Conservation (phyloP, 2,113 vertebrate genomes). For the Xenus cinereus region DNA sequence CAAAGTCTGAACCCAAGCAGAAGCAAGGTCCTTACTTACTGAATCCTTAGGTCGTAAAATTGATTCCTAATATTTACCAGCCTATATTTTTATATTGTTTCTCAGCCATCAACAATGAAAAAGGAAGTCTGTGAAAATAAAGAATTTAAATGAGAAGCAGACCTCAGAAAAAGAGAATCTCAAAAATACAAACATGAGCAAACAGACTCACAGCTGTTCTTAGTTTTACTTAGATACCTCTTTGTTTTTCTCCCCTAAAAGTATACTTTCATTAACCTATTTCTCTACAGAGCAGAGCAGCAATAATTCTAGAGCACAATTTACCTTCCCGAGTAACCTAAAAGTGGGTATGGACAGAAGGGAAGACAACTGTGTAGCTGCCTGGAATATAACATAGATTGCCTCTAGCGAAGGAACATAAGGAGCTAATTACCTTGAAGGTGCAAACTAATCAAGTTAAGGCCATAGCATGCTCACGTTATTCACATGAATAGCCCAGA, state of each 20-base stretch:
- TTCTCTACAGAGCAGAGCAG: background rate
- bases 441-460: slow-evolving; percentile 51
- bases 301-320: background rate
- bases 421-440: slow-evolving; percentile 59
- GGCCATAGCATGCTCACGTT: background rate
- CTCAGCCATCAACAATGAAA: background rate
- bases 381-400: slow-evolving; percentile 30
- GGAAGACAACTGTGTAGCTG: background rate
- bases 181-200: background rate
- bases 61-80: background rate
- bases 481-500: slow-evolving; percentile 19
- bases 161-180: background rate
- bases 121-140: background rate
- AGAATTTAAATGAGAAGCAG: background rate
- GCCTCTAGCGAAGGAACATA: slow-evolving; percentile 47
- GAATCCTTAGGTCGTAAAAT: background rate
- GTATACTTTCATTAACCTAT: background rate
- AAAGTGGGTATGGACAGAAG: slow-evolving; percentile 23
- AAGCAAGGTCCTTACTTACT: background rate
- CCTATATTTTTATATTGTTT: background rate
- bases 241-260: background rate
- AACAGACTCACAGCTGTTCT: background rate
- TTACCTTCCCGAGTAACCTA: background rate
- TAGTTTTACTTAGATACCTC: background rate
- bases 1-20: background rate